phyloP scores from a whole-genome alignment of 2,797 vertebrate species.

The Phalloptychus januarius region DNA sequence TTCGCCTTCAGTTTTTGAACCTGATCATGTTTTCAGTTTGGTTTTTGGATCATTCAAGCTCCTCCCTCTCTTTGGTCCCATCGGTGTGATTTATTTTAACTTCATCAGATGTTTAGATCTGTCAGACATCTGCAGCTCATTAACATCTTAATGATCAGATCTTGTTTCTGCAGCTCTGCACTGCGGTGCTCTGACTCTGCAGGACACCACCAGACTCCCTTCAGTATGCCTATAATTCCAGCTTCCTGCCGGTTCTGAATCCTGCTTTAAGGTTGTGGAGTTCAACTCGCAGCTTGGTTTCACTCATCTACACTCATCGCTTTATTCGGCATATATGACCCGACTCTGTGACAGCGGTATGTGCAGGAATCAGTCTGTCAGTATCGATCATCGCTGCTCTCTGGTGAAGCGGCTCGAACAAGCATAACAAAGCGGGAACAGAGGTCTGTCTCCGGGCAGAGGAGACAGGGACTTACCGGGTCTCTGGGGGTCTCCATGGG shows the following conservation, averaged over 20 bases:
- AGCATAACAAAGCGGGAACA: conserved; percentile 22
- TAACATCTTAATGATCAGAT: not conserved
- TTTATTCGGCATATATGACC: not conserved
- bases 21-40: not conserved
- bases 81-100: not conserved
- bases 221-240: not conserved
- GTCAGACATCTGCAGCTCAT: not conserved
- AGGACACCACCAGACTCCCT: conserved; percentile 24
- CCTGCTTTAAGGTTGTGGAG: accelerated
- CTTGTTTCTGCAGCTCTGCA: not conserved
- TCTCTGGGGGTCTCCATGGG: conserved; percentile 93
- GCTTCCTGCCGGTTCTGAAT: not conserved
- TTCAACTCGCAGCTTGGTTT: accelerated
- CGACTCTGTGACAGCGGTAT: not conserved
- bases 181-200: conserved; percentile 6
- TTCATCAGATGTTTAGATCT: not conserved
- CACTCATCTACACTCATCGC: accelerated
- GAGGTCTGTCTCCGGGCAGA: not conserved
- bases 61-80: not conserved
- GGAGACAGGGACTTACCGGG: conserved; percentile 78
- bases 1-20: not conserved
- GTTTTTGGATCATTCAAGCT: not conserved
- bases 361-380: accelerated
- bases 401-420: conserved; percentile 14
- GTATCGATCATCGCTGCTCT: not conserved